Percentiles rank a stretch among this genome's conserved stretches.
Conservation (phyloP, 2,113 vertebrate species). For the Cepphus grylle region DNA sequence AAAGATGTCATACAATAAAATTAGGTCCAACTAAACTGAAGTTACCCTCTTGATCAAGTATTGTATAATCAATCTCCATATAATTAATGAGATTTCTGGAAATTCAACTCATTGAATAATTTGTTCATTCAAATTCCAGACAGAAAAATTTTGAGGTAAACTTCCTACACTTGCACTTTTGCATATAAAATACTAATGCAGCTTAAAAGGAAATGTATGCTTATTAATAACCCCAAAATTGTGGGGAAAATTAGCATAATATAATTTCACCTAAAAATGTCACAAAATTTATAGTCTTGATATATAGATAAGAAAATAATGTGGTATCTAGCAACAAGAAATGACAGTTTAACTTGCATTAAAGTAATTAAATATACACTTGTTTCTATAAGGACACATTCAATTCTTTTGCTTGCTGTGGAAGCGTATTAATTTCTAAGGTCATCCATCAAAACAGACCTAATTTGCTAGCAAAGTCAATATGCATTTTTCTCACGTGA, state of each 20-base stretch:
- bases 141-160: constrained; percentile 26
- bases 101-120: not conserved
- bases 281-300: constrained; percentile 20
- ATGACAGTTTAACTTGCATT: not conserved
- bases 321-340: not conserved
- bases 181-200: constrained; percentile 50
- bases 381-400: not conserved
- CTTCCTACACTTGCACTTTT: constrained; percentile 36
- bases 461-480: not conserved
- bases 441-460: not conserved
- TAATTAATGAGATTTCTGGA: not conserved
- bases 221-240: constrained; percentile 55
- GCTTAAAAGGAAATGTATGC: constrained; percentile 53
- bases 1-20: not conserved
- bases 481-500: not conserved
- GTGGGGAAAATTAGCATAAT: constrained; percentile 16
- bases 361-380: not conserved
- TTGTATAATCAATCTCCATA: not conserved
- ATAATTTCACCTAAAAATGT: constrained; percentile 8
- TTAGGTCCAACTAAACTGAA: not conserved
- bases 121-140: constrained; percentile 43
- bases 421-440: not conserved
- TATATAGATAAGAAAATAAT: not conserved
- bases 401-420: not conserved
- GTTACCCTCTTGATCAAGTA: not conserved